Percentiles rank a stretch among this genome's conserved stretches.
These are phyloP conservation scores for Phyllostomus discolor DNA, from an alignment of 2,113 vertebrate genomes.

Conservation along the genomic window DNA sequence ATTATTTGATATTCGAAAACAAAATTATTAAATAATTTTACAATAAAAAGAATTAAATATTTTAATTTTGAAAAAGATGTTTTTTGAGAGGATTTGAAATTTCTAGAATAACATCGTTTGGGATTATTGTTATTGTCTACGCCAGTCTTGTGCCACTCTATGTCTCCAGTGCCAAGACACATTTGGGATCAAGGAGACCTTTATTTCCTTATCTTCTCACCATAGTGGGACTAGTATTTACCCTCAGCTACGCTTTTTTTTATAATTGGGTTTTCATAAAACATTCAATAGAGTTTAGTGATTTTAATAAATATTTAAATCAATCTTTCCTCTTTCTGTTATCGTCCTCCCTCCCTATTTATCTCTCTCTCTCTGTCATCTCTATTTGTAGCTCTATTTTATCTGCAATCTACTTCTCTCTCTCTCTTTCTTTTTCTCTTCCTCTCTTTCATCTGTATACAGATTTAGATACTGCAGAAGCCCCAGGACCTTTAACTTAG, in stretches of 20 bases:
- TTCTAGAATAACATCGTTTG: not conserved
- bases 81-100: not conserved
- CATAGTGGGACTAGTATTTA: not conserved
- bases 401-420: not conserved
- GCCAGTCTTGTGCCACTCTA: not conserved
- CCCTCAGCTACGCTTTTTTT: not conserved
- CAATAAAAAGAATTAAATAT: not conserved
- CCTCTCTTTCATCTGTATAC: not conserved
- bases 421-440: no score
- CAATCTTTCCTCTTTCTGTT: not conserved
- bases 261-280: not conserved
- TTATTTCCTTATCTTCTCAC: not conserved
- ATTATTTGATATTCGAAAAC: not conserved
- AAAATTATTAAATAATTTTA: not conserved
- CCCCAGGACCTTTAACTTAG: not conserved
- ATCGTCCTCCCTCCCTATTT: not conserved
- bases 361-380: not conserved
- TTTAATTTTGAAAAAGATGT: constrained; percentile 15
- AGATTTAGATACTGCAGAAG: not conserved
- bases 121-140: not conserved
- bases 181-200: not conserved
- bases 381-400: not conserved
- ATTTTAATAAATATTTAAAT: not conserved
- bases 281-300: not conserved
- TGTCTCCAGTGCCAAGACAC: not conserved